Evolutionary conservation across 2,113 vertebrate species (phyloP).

Genomic region (Semicossyphus pulcher): DNA sequence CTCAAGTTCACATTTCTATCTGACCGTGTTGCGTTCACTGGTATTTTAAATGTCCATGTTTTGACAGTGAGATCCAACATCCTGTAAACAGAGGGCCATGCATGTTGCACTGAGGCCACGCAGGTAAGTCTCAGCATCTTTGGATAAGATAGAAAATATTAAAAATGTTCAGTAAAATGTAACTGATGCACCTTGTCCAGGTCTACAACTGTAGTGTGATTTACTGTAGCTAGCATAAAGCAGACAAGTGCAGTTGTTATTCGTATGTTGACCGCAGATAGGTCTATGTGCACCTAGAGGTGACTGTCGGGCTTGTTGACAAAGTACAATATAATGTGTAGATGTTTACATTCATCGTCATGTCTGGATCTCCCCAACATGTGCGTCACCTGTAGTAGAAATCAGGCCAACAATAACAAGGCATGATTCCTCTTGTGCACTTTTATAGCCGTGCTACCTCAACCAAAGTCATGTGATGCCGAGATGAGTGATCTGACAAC

Average conservation of each 20-base stretch:
- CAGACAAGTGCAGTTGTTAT: not conserved
- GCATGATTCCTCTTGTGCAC: not conserved
- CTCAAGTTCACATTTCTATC: too few species aligned
- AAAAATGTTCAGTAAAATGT: too few species aligned
- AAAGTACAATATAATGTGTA: too few species aligned
- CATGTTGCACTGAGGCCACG: slow-evolving; percentile 71
- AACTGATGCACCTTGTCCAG: not conserved
- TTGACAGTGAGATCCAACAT: slow-evolving; percentile 58
- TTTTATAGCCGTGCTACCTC: not conserved
- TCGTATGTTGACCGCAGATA: not conserved
- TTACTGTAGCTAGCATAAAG: not conserved
- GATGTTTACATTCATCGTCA: too few species aligned
- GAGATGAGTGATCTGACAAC: slow-evolving; percentile 30
- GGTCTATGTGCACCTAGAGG: not conserved
- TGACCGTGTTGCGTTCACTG: too few species aligned
- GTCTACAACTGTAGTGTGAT: too few species aligned
- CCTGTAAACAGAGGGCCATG: slow-evolving; percentile 62
- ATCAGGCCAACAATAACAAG: slow-evolving; percentile 11
- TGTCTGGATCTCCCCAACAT: not conserved
- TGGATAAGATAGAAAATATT: too few species aligned
- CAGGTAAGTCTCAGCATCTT: slow-evolving; percentile 71
- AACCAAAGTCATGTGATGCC: not conserved
- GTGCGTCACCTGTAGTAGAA: not conserved
- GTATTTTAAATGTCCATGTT: slow-evolving; percentile 24
- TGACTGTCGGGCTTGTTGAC: too few species aligned